These are phyloP conservation scores for Synergus laeviventris DNA, from an alignment of 2,888 invertebrate species.

Conservation along the genomic window DNA sequence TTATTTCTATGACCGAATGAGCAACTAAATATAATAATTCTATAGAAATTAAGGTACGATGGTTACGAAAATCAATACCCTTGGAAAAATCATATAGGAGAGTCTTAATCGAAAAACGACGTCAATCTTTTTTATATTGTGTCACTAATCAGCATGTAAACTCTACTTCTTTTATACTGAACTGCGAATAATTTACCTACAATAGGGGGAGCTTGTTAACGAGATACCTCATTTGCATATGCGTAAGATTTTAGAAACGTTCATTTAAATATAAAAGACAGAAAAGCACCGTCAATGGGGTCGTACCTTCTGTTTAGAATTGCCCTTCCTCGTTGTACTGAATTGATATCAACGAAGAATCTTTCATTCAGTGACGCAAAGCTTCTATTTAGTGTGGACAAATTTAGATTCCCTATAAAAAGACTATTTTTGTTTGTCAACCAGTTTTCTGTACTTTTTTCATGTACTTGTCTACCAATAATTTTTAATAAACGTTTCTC, in stretches of 20 bases:
- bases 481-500: too few relatives aligned
- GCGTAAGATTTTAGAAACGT: neutral
- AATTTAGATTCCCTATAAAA: neutral
- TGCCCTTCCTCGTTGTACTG: neutral
- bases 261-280: conserved; percentile 7
- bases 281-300: neutral
- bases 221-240: neutral
- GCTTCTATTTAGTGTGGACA: neutral
- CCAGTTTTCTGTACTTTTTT: too few relatives aligned
- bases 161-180: neutral
- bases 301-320: neutral
- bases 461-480: too few relatives aligned
- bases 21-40: too few relatives aligned
- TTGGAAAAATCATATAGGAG: neutral
- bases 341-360: neutral
- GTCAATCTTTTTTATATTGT: neutral
- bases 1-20: too few relatives aligned
- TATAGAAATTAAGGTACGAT: too few relatives aligned
- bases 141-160: neutral
- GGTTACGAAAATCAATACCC: neutral
- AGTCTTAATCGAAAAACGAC: neutral
- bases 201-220: neutral
- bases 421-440: too few relatives aligned
- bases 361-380: neutral
- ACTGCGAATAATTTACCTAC: neutral